phyloP scores from a whole-genome alignment of 2,113 vertebrate species.

The Vulpes lagopus region DNA sequence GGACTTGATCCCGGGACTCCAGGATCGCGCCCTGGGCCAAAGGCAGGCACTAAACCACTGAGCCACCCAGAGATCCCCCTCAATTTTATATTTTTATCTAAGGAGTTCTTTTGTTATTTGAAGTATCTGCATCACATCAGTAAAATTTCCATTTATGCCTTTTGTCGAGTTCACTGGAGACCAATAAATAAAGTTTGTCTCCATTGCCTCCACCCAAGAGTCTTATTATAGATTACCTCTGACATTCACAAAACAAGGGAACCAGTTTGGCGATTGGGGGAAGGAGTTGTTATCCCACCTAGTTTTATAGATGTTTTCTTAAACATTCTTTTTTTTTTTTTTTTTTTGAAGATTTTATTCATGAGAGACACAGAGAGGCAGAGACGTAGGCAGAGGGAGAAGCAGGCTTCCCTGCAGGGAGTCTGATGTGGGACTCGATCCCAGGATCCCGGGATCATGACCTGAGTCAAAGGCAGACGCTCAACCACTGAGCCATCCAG shows the following conservation, averaged over 20 bases:
- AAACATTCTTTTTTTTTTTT: not conserved
- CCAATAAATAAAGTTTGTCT: not conserved
- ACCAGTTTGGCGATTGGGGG: not conserved
- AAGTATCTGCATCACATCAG: not conserved
- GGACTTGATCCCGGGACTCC: no score
- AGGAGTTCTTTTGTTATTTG: slow-evolving; percentile 2
- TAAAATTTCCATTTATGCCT: slow-evolving; percentile 34
- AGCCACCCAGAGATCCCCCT: no score
- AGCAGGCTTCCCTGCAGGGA: no score
- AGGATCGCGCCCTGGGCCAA: no score
- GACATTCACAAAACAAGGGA: not conserved
- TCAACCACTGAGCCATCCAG: no score
- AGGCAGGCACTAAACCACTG: no score
- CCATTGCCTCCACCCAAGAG: not conserved
- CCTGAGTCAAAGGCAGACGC: no score
- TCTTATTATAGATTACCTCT: not conserved
- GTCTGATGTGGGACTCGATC: no score
- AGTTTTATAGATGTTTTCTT: slow-evolving; percentile 4
- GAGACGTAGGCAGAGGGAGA: no score
- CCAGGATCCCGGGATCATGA: no score
- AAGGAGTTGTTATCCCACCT: not conserved
- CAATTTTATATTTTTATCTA: not conserved
- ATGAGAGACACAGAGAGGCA: no score
- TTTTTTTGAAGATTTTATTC: no score
- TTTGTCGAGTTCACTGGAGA: not conserved